phyloP scores from a whole-genome alignment of 2,888 invertebrate species.

The Conus canariensis region DNA sequence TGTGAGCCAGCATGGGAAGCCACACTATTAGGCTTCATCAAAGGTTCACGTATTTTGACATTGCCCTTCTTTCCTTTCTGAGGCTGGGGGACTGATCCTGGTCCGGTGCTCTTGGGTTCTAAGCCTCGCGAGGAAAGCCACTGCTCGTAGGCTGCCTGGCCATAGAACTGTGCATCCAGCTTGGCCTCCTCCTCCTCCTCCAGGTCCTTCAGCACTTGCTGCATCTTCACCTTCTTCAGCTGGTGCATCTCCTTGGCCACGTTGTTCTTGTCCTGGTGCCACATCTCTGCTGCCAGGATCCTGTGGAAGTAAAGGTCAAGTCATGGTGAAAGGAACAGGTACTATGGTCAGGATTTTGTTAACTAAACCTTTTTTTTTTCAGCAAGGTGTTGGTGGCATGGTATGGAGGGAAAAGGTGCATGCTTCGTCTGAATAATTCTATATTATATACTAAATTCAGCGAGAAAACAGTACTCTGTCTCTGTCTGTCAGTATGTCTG shows the following conservation, averaged over 20 bases:
- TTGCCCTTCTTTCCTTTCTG: constrained; percentile 33
- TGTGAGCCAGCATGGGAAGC: constrained; percentile 15
- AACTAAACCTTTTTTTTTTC: too few species aligned
- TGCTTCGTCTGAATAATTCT: background rate
- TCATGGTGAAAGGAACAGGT: background rate
- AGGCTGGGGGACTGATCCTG: background rate
- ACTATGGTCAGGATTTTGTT: too few species aligned
- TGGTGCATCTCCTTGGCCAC: constrained; percentile 74
- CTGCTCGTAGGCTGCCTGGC: constrained; percentile 72
- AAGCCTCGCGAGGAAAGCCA: constrained; percentile 61
- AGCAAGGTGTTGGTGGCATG: too few species aligned
- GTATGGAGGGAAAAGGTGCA: background rate
- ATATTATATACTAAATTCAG: too few species aligned
- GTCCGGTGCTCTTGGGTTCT: constrained; percentile 38
- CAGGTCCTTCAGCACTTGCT: constrained; percentile 73
- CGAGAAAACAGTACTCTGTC: too few species aligned
- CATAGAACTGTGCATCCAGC: constrained; percentile 71
- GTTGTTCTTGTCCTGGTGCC: constrained; percentile 77
- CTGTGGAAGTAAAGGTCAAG: constrained; percentile 60
- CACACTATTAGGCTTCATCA: constrained; percentile 61
- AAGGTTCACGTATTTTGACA: constrained; percentile 42
- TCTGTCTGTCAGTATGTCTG: background rate
- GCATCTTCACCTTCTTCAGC: constrained; percentile 74
- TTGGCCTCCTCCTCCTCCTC: constrained; percentile 72
- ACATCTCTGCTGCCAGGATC: constrained; percentile 76